phyloP scores from a whole-genome alignment of 1,140 invertebrate species.

The Psilanteris sp. region DNA sequence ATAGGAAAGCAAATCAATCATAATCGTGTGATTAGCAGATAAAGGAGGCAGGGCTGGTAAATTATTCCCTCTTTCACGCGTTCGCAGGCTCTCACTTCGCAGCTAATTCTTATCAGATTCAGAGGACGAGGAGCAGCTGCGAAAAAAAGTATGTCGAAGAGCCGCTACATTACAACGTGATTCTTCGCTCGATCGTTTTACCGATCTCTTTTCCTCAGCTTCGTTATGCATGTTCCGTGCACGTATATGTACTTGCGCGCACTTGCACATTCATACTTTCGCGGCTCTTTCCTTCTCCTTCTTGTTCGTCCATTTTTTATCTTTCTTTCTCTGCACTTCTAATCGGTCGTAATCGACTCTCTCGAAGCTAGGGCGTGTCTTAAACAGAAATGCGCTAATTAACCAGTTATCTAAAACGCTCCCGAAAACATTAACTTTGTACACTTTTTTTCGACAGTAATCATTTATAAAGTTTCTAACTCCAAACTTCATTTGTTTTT shows the following conservation, averaged over 20 bases:
- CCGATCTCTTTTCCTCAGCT: conserved; percentile 59
- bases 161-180: conserved; percentile 65
- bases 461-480: conserved; percentile 62
- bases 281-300: conserved; percentile 12
- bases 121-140: conserved; percentile 58
- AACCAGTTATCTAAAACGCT: conserved; percentile 62
- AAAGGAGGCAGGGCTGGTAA: conserved; percentile 34
- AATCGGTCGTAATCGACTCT: conserved; percentile 60
- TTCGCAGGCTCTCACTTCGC: conserved; percentile 53
- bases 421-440: conserved; percentile 36
- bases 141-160: conserved; percentile 65
- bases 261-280: conserved; percentile 8
- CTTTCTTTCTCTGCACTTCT: conserved; percentile 46
- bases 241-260: conserved; percentile 5
- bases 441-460: conserved; percentile 58
- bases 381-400: conserved; percentile 68
- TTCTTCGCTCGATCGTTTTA: conserved; percentile 61
- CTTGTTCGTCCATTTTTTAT: conserved; percentile 22
- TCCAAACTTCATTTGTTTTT: too few species aligned
- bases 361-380: conserved; percentile 61
- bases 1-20: conserved; percentile 34
- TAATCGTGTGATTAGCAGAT: conserved; percentile 45
- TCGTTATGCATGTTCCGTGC: conserved; percentile 58
- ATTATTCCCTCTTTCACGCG: conserved; percentile 54
- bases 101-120: conserved; percentile 64